These are phyloP conservation scores for Leptarthrus brevirostris DNA, from an alignment of 2,888 invertebrate species.

Conservation along the genomic window DNA sequence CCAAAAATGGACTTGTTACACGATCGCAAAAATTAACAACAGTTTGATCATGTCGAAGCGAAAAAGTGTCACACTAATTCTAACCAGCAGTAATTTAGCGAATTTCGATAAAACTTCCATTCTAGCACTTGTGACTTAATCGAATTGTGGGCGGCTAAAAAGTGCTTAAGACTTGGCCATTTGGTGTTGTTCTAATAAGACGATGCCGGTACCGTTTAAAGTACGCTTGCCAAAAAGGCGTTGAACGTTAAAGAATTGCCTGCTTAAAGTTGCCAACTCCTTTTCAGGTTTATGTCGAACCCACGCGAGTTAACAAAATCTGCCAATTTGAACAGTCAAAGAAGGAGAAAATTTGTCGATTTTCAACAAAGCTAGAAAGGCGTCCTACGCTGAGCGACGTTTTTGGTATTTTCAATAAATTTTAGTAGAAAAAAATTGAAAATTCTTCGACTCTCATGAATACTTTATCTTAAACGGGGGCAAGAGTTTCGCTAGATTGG, in stretches of 20 bases:
- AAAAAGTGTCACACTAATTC: not conserved
- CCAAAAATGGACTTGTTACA: not conserved
- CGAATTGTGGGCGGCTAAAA: not conserved
- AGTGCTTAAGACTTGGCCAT: not conserved
- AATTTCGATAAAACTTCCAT: constrained; percentile 5
- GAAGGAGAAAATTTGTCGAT: not conserved
- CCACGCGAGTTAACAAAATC: not conserved
- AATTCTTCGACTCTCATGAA: not conserved
- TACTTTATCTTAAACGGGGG: not conserved
- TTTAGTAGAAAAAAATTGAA: not conserved
- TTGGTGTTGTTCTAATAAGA: not conserved
- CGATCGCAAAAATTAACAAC: not conserved
- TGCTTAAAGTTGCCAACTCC: not conserved
- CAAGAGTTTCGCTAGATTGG: too few relatives aligned
- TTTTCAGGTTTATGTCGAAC: not conserved
- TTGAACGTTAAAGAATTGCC: not conserved
- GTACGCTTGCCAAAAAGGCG: not conserved
- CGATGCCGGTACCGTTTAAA: not conserved
- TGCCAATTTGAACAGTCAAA: not conserved
- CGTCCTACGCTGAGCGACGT: not conserved
- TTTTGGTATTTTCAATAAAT: not conserved
- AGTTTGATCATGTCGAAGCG: not conserved
- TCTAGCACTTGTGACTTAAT: not conserved
- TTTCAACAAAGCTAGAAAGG: not conserved
- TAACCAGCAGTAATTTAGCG: not conserved